Evolutionary conservation across 2,797 vertebrate genomes (phyloP).

Genomic region (Cirrhinus mrigala): DNA sequence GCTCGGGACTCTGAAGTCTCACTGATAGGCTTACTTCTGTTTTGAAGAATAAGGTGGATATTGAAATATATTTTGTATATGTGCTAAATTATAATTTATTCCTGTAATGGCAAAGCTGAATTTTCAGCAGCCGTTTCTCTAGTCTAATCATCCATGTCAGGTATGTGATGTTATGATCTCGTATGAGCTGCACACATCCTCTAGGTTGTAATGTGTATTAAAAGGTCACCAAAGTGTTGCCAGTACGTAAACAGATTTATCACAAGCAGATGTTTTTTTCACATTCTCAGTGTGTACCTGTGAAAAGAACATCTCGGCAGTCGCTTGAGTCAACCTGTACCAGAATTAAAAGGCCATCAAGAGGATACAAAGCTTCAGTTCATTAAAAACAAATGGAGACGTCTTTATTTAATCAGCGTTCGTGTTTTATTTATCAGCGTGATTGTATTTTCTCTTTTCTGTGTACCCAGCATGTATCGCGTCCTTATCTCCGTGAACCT

Average conservation of each 20-base stretch:
- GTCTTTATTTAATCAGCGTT: conserved; percentile 15
- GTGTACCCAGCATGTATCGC: conserved; percentile 8
- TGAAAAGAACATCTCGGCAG: conserved; percentile 22
- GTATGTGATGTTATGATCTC: neutral
- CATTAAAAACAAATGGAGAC: conserved; percentile 28
- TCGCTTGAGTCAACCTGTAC: neutral
- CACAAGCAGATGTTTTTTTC: conserved; percentile 8
- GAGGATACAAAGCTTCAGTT: conserved; percentile 7
- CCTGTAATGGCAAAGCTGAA: no score
- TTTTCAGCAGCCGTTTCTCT: no score
- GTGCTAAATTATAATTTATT: no score
- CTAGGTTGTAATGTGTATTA: neutral
- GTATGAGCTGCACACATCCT: neutral
- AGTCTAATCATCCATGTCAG: neutral
- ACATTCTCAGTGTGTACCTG: neutral
- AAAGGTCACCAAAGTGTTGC: conserved; percentile 1
- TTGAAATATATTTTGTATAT: no score
- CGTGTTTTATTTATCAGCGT: conserved; percentile 32
- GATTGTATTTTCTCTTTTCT: conserved; percentile 17
- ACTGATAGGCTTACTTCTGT: no score
- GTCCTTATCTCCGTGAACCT: conserved; percentile 19
- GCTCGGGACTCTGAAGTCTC: no score
- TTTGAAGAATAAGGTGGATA: no score
- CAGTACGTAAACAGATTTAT: neutral
- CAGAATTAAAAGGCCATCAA: neutral